A percentile compares a stretch with the other conserved stretches of the same genome.
Conservation (phyloP, 2,888 invertebrate species). For the Ganaspis brasiliensis region DNA sequence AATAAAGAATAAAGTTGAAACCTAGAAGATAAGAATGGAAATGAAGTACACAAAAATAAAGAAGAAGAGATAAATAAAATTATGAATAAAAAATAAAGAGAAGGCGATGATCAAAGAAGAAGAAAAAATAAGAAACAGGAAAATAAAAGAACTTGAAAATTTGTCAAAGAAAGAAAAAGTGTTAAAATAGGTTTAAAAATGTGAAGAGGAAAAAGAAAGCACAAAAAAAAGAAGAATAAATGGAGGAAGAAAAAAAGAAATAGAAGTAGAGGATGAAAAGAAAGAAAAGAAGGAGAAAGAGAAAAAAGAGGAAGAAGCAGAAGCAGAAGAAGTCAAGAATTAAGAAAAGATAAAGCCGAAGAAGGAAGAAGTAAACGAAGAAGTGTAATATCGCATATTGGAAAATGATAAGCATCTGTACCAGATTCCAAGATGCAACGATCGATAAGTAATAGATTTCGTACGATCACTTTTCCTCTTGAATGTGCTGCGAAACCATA, state of each 20-base stretch:
- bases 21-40: no score
- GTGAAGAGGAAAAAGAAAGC: not conserved
- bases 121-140: not conserved
- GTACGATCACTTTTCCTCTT: slow-evolving; percentile 16
- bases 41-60: no score
- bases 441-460: slow-evolving; percentile 31
- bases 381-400: slow-evolving; percentile 27
- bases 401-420: slow-evolving; percentile 19
- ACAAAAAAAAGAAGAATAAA: not conserved
- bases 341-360: not conserved
- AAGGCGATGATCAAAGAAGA: no score
- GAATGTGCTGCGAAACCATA: slow-evolving; percentile 13
- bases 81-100: no score
- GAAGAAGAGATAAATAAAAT: no score
- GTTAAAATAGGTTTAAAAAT: not conserved
- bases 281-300: slow-evolving; percentile 16
- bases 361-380: slow-evolving; percentile 16
- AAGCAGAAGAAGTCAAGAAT: not conserved
- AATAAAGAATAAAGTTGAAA: no score
- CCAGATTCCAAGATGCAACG: slow-evolving; percentile 13
- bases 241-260: not conserved
- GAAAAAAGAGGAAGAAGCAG: not conserved
- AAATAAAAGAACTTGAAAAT: no score
- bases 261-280: not conserved
- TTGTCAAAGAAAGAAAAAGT: not conserved